Evolutionary conservation across 2,888 invertebrate species (phyloP).

Genomic region (Microctonus brassicae): DNA sequence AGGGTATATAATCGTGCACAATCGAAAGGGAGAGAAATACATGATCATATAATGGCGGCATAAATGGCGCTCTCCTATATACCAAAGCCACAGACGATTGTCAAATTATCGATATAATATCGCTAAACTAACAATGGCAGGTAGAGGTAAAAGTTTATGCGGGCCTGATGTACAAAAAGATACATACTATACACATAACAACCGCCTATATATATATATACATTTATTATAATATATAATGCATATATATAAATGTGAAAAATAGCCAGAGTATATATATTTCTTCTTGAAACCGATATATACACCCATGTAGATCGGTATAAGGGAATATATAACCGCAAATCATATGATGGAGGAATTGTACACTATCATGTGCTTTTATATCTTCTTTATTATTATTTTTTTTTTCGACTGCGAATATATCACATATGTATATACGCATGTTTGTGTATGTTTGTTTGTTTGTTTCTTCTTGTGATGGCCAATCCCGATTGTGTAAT

Average conservation of each 20-base stretch:
- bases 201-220: too few relatives aligned
- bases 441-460: too few relatives aligned
- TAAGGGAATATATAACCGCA: conserved; percentile 45
- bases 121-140: conserved; percentile 67
- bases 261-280: conserved; percentile 16
- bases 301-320: conserved; percentile 7
- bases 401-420: neutral
- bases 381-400: neutral
- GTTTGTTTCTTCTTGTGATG: neutral
- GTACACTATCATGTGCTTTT: conserved; percentile 4
- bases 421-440: neutral
- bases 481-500: too few relatives aligned
- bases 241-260: too few relatives aligned
- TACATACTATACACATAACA: neutral
- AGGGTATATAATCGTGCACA: conserved; percentile 6
- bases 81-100: conserved; percentile 58
- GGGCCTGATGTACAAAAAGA: conserved; percentile 5
- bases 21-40: conserved; percentile 30
- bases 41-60: conserved; percentile 55
- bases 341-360: conserved; percentile 39
- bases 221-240: too few relatives aligned
- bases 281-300: neutral
- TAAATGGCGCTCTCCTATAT: conserved; percentile 51
- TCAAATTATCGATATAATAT: conserved; percentile 68
- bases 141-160: neutral